These are phyloP conservation scores for Aporrectodea caliginosa DNA, from an alignment of 1,140 invertebrate species.

Conservation along the genomic window DNA sequence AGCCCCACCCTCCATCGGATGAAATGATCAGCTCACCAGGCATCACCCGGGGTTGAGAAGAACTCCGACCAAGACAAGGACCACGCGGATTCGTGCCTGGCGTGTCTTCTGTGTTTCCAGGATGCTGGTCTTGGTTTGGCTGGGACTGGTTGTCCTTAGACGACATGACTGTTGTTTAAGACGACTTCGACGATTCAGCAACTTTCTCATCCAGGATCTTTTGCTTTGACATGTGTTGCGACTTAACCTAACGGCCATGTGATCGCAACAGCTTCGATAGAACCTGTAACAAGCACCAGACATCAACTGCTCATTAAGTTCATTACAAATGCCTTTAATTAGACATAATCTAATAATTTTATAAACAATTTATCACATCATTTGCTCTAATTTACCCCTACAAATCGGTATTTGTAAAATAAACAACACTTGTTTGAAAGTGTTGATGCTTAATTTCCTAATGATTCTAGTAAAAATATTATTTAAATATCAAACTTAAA, in stretches of 20 bases:
- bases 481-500: too few species aligned
- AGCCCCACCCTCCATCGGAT: conserved; percentile 72
- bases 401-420: too few species aligned
- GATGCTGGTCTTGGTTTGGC: not conserved
- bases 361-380: too few species aligned
- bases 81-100: not conserved
- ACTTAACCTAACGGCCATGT: not conserved
- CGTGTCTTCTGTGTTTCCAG: not conserved
- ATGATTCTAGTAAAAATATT: too few species aligned
- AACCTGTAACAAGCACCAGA: too few species aligned
- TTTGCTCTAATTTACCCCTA: too few species aligned
- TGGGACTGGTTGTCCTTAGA: not conserved
- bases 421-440: too few species aligned
- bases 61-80: not conserved
- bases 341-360: too few species aligned
- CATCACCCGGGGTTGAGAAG: not conserved
- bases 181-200: not conserved
- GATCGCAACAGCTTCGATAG: not conserved
- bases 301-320: too few species aligned
- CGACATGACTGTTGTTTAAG: not conserved
- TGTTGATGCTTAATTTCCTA: too few species aligned
- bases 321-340: too few species aligned
- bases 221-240: not conserved
- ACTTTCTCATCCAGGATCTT: not conserved
- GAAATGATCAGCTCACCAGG: not conserved